Evolutionary conservation across 2,113 vertebrate genomes (phyloP).

Genomic region (Ailuropoda melanoleuca): DNA sequence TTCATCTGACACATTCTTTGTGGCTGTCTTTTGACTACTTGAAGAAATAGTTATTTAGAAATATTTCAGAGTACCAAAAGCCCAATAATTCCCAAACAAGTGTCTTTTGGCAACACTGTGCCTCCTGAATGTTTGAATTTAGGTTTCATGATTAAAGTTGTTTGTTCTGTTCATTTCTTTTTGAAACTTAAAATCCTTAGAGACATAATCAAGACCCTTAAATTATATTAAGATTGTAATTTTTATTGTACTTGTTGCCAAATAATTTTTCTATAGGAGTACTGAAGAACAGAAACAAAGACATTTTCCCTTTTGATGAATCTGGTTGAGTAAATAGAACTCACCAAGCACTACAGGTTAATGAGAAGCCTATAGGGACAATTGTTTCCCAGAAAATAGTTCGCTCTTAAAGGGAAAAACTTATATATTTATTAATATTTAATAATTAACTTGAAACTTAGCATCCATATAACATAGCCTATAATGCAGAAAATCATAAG

Average conservation of each 20-base stretch:
- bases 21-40: neutral
- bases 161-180: neutral
- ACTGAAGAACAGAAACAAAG: neutral
- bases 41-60: conserved; percentile 8
- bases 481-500: neutral
- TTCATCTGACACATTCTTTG: neutral
- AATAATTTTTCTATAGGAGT: neutral
- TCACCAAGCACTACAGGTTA: neutral
- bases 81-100: neutral
- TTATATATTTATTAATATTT: conserved; percentile 22
- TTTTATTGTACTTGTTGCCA: conserved; percentile 10
- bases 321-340: conserved; percentile 13
- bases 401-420: neutral
- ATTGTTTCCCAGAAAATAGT: neutral
- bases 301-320: neutral
- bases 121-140: neutral
- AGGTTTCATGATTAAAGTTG: neutral
- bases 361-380: neutral
- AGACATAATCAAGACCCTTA: neutral
- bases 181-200: neutral
- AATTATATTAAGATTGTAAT: neutral
- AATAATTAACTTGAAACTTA: conserved; percentile 30
- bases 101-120: neutral
- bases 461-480: neutral
- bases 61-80: neutral